Conservation (phyloP, 1,140 invertebrate species). For the Vanessa tameamea region DNA sequence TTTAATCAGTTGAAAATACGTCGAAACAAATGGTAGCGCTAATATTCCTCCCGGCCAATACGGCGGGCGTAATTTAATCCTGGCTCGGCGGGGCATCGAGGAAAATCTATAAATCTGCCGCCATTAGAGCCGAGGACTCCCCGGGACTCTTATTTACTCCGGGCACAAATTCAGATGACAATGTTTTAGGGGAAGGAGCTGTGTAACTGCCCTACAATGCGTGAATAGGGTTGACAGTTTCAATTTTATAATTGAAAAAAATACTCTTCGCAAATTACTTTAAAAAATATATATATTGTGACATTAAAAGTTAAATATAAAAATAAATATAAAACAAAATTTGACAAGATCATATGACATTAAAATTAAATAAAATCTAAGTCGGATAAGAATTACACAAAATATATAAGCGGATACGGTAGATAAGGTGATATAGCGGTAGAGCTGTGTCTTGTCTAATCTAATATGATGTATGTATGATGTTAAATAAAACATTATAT, state of each 20-base stretch:
- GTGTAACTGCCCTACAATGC: conserved; percentile 66
- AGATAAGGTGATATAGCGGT: too few species aligned
- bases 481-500: too few species aligned
- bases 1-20: conserved; percentile 57
- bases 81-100: conserved; percentile 68
- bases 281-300: too few species aligned
- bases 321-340: too few species aligned
- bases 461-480: too few species aligned
- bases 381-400: too few species aligned
- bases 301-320: too few species aligned
- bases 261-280: too few species aligned
- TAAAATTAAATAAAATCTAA: too few species aligned
- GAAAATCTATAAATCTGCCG: conserved; percentile 81
- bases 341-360: too few species aligned
- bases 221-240: conserved; percentile 53
- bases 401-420: too few species aligned
- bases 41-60: conserved; percentile 75
- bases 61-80: conserved; percentile 76
- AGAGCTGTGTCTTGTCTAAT: too few species aligned
- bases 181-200: conserved; percentile 79
- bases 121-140: conserved; percentile 74
- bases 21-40: conserved; percentile 74
- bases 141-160: conserved; percentile 79
- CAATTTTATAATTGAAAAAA: background rate
- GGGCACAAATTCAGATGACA: conserved; percentile 80